Evolutionary conservation across 1,140 invertebrate genomes (phyloP).

Genomic region (Nephotettix cincticeps): DNA sequence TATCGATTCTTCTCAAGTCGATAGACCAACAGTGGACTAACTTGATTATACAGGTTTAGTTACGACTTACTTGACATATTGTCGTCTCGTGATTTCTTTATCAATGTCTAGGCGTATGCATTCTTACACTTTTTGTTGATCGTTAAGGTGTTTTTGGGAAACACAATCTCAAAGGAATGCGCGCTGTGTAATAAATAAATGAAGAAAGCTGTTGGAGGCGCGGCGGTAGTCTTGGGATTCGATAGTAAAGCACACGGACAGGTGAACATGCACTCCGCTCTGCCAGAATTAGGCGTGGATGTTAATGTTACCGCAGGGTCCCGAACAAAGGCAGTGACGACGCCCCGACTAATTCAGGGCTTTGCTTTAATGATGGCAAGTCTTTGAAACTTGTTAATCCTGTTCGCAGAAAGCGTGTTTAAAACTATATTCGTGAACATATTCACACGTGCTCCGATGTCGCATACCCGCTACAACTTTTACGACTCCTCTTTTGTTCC

Average conservation of each 20-base stretch:
- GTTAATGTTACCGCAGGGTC: background rate
- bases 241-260: background rate
- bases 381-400: conserved; percentile 15
- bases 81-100: no score
- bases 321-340: background rate
- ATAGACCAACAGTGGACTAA: no score
- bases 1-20: no score
- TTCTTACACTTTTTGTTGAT: no score
- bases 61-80: no score
- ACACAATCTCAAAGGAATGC: no score
- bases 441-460: conserved; percentile 2
- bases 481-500: background rate
- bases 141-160: no score
- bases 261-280: background rate
- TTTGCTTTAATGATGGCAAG: conserved; percentile 3
- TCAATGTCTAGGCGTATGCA: no score
- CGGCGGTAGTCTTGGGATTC: no score
- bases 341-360: background rate
- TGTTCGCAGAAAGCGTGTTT: background rate
- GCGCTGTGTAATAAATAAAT: no score
- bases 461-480: background rate
- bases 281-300: background rate
- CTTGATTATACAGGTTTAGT: no score
- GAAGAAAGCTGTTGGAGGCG: background rate
- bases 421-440: conserved; percentile 1